A percentile compares a stretch with the other conserved stretches of the same genome.
These are phyloP conservation scores for Hippocampus abdominalis DNA, from an alignment of 2,113 vertebrate species.

Conservation along the genomic window DNA sequence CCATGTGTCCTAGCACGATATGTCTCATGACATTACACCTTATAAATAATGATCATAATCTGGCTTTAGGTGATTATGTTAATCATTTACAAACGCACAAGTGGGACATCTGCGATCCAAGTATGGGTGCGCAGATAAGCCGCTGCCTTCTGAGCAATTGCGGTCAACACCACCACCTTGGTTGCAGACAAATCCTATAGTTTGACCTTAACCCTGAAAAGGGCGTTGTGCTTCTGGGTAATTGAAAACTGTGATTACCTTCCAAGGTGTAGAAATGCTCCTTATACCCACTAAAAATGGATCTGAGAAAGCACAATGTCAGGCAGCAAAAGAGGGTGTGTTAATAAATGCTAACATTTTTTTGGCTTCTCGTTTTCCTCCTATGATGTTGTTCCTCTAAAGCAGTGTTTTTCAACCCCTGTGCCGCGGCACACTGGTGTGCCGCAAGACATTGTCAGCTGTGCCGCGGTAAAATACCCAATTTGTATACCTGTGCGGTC, in stretches of 20 bases:
- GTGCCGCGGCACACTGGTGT: too few relatives aligned
- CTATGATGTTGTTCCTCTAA: constrained; percentile 13
- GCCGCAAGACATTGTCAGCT: too few relatives aligned
- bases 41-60: neutral
- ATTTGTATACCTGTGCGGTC: too few relatives aligned
- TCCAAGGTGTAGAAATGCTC: neutral
- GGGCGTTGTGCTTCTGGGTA: neutral
- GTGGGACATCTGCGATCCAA: neutral
- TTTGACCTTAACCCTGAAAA: neutral
- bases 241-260: neutral
- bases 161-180: neutral
- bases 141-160: neutral
- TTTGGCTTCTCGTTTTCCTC: neutral
- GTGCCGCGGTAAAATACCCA: too few relatives aligned
- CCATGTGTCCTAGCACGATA: neutral
- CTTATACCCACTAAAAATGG: neutral
- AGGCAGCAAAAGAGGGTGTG: neutral
- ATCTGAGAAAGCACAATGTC: neutral
- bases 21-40: neutral
- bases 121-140: neutral
- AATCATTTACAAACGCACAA: neutral
- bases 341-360: neutral
- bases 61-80: neutral
- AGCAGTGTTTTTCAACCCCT: too few relatives aligned
- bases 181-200: constrained; percentile 1